Evolutionary conservation across 2,113 vertebrate genomes (phyloP), one percentile per base, ranked within the genome.

Genomic region (Monarcha castaneiventris): DNA sequence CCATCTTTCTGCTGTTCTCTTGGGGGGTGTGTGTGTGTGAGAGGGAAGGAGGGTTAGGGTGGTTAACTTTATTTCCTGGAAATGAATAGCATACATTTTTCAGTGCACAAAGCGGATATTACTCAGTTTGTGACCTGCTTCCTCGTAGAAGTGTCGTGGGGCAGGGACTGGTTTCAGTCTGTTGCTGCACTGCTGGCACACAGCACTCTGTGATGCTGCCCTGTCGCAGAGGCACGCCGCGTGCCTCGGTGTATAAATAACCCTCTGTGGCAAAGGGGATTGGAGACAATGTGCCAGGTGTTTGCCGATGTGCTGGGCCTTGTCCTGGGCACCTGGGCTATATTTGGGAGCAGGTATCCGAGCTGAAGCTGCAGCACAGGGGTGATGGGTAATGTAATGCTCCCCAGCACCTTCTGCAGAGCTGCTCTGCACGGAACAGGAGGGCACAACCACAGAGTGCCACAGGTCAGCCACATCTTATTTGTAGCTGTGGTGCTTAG

Each of bases 101-200:
- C 46, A 66, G 71, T 10, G n/a, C 41, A 58, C 78, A 46, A 35
- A 92, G 25, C 6, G 6, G 75, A 76, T 86, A 59, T 93, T 78
- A n/a, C 64, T 89, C 89, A 37, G 27, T 72, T 94, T 95, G 80
- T 96, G 89, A 82, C 66, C 66, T 72, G 58, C 69, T 95, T 94
- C 87, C 77, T 94, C 27, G 20, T 64, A 59, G 7, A 75, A 87
- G 73, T 56, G 39, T 59, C 4, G 16, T 54, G 49, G 77, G 78
- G 49, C 0, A 0, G 69, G 61, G 61, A 14, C 64, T 82, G 87
- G 74, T 56, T 90, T 84, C 33, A 61, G 37, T 84, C 69, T 73
- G 69, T 68, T 68, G 66, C 74, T 49, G 59, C 66, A 6, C 73
- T 92, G 73, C 73, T 87, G 64, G 27, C 52, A 9, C n/a, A 7